Evolutionary conservation across 2,797 vertebrate species (phyloP).

Genomic region (Mallotus villosus): DNA sequence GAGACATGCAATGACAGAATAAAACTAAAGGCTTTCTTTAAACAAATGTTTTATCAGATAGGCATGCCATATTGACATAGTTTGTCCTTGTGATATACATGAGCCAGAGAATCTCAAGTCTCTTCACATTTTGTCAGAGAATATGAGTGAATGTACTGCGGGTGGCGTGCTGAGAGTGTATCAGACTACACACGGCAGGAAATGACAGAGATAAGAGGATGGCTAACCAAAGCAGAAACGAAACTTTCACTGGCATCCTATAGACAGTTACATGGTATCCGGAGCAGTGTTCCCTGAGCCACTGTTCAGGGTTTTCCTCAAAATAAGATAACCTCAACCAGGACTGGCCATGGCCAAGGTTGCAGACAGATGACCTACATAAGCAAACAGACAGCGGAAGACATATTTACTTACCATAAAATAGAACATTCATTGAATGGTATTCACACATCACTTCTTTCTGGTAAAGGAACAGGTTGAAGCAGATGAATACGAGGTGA

Average conservation of each 20-base stretch:
- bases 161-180: background rate
- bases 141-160: background rate
- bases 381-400: background rate
- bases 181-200: conserved; percentile 21
- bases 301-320: conserved; percentile 22
- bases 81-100: background rate
- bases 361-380: conserved; percentile 12
- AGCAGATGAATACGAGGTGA: background rate
- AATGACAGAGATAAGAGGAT: conserved; percentile 16
- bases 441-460: background rate
- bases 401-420: background rate
- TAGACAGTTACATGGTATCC: conserved; percentile 30
- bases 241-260: conserved; percentile 39
- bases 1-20: background rate
- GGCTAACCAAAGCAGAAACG: conserved; percentile 14
- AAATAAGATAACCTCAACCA: conserved; percentile 9
- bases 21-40: background rate
- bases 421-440: background rate
- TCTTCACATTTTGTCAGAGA: background rate
- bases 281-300: conserved; percentile 13
- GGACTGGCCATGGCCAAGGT: conserved; percentile 3
- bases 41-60: background rate
- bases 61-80: background rate
- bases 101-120: background rate
- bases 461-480: background rate